Evolutionary conservation across 2,797 vertebrate species (phyloP), one percentile per base, ranked within the genome.

Genomic region (Brachymystax lenok): DNA sequence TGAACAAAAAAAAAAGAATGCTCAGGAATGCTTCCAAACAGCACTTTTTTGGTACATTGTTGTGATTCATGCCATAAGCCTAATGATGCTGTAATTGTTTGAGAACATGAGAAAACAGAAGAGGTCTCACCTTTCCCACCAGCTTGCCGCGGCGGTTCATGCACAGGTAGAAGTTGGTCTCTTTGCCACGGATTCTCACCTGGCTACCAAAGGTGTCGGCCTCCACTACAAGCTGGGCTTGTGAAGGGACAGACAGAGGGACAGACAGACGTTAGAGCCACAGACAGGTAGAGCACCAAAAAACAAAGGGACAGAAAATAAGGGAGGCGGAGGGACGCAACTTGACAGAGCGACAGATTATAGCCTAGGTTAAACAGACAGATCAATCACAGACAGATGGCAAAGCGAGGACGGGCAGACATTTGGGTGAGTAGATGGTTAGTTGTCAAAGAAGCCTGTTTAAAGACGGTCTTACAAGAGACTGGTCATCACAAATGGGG

Each of bases 151-250:
- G 93, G 73, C 91, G 94, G 86, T 94, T 95, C 95, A 96, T 96
- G 89, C 95, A 96, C 88, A 96, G 89, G 90, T 95, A 96, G 89
- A 92, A 94, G 79, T 94, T 93, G 80, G 94, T 95, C 87, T 95
- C 95, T 88, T 94, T 95, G 74, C 95, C 95, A 74, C 93, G 92
- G 87, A 95, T 95, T 92, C 95, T 94, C 91, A 96, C 93, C 90
- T 95, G 95, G 91, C 95, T 95, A 80, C 95, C 95, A 80, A 95
- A 96, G 87, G 95, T 95, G 84, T 95, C 95, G 24, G 94, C 94
- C 91, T 96, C 95, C 92, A 95, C 94, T 92, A 95, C 94, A 80
- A 96, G 95, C 91, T 95, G 94, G 93, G 95, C 95, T 96, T 95
- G 94, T 94, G 88, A 94, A 95, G 94, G 94, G 94, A 95, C 94